Percentiles rank a stretch among this genome's conserved stretches.
Conservation (phyloP, 2,797 vertebrate species). For the Protonibea diacanthus region DNA sequence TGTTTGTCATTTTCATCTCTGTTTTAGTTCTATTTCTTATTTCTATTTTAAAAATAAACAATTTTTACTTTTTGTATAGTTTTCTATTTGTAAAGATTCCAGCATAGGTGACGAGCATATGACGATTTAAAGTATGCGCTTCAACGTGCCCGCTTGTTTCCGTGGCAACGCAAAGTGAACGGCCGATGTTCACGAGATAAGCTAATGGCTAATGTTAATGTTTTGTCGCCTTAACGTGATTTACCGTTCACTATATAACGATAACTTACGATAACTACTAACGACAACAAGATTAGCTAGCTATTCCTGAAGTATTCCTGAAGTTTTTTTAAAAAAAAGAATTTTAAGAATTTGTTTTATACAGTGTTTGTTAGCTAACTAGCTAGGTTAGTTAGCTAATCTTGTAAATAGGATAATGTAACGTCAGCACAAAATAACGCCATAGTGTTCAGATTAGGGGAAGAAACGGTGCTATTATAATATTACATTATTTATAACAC, state of each 20-base stretch:
- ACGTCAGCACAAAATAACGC: neutral
- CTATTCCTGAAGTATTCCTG: neutral
- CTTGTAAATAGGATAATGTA: neutral
- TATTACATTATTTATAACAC: neutral
- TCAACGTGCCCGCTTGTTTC: slow-evolving; percentile 18
- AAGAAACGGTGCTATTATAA: accelerated
- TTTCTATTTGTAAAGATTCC: no score
- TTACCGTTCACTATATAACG: no score
- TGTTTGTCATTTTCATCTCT: neutral
- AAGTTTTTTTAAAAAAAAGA: neutral
- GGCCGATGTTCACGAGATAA: neutral
- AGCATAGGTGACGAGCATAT: no score
- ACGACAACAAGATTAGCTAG: neutral
- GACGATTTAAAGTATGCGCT: no score
- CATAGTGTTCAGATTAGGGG: accelerated
- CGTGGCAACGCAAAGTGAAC: slow-evolving; percentile 12
- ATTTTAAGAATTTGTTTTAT: neutral
- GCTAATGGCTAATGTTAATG: neutral
- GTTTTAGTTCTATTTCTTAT: no score
- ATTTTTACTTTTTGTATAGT: no score
- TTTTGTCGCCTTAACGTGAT: neutral
- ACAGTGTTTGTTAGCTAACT: neutral
- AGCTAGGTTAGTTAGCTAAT: slow-evolving; percentile 1
- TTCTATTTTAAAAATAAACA: no score
- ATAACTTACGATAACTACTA: no score